These are phyloP conservation scores for Sipunculus nudus DNA, from an alignment of 2,888 invertebrate species.

Conservation along the genomic window DNA sequence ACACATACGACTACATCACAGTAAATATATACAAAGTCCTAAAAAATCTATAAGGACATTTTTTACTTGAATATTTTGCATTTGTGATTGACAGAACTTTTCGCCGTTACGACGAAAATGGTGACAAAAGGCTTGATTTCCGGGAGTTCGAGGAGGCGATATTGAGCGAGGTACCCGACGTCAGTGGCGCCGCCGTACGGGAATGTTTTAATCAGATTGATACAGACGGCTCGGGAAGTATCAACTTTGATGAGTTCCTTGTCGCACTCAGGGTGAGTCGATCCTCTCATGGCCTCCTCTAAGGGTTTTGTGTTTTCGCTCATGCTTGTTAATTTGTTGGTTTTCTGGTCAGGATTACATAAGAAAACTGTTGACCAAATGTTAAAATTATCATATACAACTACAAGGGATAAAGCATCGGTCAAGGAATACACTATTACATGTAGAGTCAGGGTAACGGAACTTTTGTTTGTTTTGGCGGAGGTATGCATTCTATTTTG, in stretches of 20 bases:
- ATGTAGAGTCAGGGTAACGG: too few species aligned
- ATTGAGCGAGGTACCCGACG: slow-evolving; percentile 8
- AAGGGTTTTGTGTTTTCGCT: neutral
- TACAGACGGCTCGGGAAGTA: slow-evolving; percentile 3
- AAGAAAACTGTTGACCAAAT: too few species aligned
- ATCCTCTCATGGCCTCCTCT: neutral
- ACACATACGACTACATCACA: too few species aligned
- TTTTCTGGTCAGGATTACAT: neutral
- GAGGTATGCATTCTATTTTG: too few species aligned
- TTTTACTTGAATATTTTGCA: too few species aligned
- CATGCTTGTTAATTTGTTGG: neutral
- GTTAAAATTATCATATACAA: too few species aligned
- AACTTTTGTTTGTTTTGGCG: too few species aligned
- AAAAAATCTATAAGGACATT: too few species aligned
- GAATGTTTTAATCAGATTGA: slow-evolving; percentile 22
- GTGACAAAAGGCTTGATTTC: slow-evolving; percentile 25
- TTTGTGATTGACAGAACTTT: too few species aligned
- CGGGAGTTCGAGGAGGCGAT: slow-evolving; percentile 19
- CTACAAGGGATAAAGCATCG: too few species aligned
- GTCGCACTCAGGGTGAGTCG: slow-evolving; percentile 24
- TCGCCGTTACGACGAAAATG: slow-evolving; percentile 20
- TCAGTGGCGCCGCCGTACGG: neutral
- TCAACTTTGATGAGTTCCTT: slow-evolving; percentile 31
- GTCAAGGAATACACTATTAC: too few species aligned
- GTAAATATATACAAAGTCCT: too few species aligned